Evolutionary conservation across 2,113 vertebrate genomes (phyloP).

Genomic region (Cettia cetti): DNA sequence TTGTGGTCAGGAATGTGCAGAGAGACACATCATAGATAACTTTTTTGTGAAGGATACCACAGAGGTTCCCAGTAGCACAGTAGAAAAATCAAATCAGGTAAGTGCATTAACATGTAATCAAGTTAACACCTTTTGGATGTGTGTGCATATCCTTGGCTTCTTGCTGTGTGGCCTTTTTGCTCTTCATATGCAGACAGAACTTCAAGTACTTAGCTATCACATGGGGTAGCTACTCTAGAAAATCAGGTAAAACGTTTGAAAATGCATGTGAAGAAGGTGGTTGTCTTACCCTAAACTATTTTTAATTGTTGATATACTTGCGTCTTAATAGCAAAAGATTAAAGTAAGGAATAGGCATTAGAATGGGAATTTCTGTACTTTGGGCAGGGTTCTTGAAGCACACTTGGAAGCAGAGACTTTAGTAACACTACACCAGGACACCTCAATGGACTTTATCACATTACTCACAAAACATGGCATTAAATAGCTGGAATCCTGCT

Average conservation of each 20-base stretch:
- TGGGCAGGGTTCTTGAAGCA: not conserved
- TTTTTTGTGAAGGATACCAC: conserved; percentile 97
- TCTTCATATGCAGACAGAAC: not conserved
- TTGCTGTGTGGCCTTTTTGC: conserved; percentile 13
- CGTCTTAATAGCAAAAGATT: not conserved
- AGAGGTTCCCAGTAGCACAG: conserved; percentile 96
- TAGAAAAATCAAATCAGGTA: conserved; percentile 97
- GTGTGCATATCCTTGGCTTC: not conserved
- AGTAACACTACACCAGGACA: not conserved
- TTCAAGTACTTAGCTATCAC: not conserved
- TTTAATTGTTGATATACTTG: not conserved
- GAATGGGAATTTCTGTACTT: not conserved
- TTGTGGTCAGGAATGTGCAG: conserved; percentile 94
- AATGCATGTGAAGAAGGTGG: not conserved
- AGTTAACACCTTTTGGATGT: not conserved
- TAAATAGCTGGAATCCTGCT: not conserved
- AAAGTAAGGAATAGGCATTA: not conserved
- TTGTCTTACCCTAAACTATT: not conserved
- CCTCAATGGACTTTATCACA: not conserved
- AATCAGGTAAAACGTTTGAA: not conserved
- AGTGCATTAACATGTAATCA: conserved; percentile 42
- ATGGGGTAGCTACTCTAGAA: not conserved
- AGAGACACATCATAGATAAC: conserved; percentile 95
- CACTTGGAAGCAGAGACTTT: not conserved
- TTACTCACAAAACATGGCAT: not conserved